phyloP scores from a whole-genome alignment of 2,888 invertebrate species.

The Nephrotoma flavescens region DNA sequence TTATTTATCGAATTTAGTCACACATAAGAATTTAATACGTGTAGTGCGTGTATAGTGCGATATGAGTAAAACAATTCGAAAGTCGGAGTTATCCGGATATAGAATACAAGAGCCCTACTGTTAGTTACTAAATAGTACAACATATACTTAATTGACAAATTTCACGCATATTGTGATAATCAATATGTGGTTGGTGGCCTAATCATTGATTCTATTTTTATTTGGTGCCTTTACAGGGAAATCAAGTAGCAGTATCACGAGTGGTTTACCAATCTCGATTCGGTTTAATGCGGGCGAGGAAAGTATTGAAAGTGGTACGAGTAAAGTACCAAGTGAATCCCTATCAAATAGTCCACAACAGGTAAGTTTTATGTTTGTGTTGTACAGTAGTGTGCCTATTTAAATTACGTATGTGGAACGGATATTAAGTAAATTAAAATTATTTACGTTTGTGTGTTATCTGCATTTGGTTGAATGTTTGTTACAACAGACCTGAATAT shows the following conservation, averaged over 20 bases:
- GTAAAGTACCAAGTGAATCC: slow-evolving; percentile 19
- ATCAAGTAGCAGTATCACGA: slow-evolving; percentile 12
- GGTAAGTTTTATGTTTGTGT: slow-evolving; percentile 13
- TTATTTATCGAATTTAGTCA: background rate
- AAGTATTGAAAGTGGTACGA: slow-evolving; percentile 27
- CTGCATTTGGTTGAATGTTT: slow-evolving; percentile 5
- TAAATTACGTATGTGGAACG: background rate
- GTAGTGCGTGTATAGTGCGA: background rate
- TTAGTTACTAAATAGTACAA: background rate
- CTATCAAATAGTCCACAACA: slow-evolving; percentile 28
- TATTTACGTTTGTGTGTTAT: background rate
- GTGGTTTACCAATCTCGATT: slow-evolving; percentile 26
- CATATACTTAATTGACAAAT: too few species aligned
- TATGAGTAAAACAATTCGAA: background rate
- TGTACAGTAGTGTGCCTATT: background rate
- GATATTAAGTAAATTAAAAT: background rate
- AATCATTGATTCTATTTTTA: background rate
- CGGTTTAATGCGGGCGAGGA: slow-evolving; percentile 32
- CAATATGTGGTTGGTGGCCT: background rate
- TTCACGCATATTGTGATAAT: too few species aligned
- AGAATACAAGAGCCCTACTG: background rate
- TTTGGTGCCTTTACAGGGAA: background rate
- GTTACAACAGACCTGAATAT: background rate
- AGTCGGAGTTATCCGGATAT: background rate
- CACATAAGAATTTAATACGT: background rate